Evolutionary conservation across 2,113 vertebrate genomes (phyloP).

Genomic region (Syngnathus floridae): DNA sequence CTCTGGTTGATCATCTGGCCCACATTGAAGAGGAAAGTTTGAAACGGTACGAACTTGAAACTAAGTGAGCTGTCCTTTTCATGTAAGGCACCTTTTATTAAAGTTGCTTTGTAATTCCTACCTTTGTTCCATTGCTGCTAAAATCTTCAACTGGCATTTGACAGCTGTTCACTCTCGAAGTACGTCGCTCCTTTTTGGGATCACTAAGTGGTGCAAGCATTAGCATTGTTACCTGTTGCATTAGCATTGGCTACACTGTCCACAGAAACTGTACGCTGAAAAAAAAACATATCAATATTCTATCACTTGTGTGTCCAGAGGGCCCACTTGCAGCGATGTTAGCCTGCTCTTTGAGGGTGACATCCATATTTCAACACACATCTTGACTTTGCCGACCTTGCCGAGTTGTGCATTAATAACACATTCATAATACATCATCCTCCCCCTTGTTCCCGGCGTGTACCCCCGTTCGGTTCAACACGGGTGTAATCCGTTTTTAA

Average conservation of each 20-base stretch:
- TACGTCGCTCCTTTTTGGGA: too few relatives aligned
- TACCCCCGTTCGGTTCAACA: conserved; percentile 49
- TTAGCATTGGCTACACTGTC: conserved; percentile 6
- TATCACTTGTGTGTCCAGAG: conserved; percentile 51
- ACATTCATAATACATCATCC: conserved; percentile 73
- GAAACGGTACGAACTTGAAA: too few relatives aligned
- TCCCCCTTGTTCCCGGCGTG: conserved; percentile 60
- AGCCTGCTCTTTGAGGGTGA: conserved; percentile 52
- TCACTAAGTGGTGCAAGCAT: too few relatives aligned
- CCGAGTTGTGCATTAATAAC: conserved; percentile 69
- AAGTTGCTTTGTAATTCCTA: too few relatives aligned
- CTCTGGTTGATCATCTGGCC: too few relatives aligned
- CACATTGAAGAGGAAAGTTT: too few relatives aligned
- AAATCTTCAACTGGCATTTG: too few relatives aligned
- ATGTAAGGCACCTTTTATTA: too few relatives aligned
- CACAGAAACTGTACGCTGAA: conserved; percentile 15
- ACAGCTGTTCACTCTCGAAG: too few relatives aligned
- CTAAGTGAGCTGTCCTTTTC: too few relatives aligned
- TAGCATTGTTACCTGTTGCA: conserved; percentile 1
- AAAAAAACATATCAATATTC: conserved; percentile 55
- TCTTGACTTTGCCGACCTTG: conserved; percentile 68
- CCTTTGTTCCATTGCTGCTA: too few relatives aligned
- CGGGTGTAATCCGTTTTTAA: conserved; percentile 61
- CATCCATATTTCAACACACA: conserved; percentile 69
- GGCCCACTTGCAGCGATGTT: conserved; percentile 62